Conservation (phyloP, 2,888 invertebrate species). For the Xanthorhoe designata region DNA sequence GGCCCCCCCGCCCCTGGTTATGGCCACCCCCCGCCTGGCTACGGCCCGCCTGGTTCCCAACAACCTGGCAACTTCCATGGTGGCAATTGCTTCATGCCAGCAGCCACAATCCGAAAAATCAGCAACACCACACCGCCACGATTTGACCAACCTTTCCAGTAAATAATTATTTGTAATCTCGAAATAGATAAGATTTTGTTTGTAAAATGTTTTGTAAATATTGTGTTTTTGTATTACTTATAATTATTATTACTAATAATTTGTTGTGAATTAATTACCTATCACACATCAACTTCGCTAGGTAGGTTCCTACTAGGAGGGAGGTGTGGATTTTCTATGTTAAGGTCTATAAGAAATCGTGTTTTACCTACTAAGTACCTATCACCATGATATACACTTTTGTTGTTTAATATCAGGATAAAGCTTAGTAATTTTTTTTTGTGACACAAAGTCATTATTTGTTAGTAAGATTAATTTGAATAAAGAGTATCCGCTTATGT, state of each 20-base stretch:
- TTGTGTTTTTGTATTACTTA: slow-evolving; percentile 2
- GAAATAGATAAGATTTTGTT: slow-evolving; percentile 32
- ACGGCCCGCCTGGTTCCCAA: slow-evolving; percentile 43
- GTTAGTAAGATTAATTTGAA: no score
- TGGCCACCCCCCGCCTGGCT: slow-evolving; percentile 47
- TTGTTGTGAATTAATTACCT: no score
- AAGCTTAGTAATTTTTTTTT: no score
- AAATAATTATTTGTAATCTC: slow-evolving; percentile 46
- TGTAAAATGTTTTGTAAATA: slow-evolving; percentile 21
- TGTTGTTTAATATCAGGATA: no score
- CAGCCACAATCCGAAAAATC: slow-evolving; percentile 61
- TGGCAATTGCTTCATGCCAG: slow-evolving; percentile 64
- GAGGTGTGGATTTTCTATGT: no score
- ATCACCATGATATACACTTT: no score
- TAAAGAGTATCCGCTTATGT: no score
- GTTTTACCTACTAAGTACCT: no score
- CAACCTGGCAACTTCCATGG: slow-evolving; percentile 50
- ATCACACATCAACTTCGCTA: no score
- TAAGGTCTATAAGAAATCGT: no score
- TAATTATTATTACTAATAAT: background rate
- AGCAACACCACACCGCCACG: slow-evolving; percentile 59
- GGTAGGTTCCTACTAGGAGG: no score
- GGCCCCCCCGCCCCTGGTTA: slow-evolving; percentile 44
- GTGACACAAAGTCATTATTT: no score
- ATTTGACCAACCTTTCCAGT: slow-evolving; percentile 53